These are phyloP conservation scores for Willisornis vidua DNA, from an alignment of 2,113 vertebrate species.

Conservation along the genomic window DNA sequence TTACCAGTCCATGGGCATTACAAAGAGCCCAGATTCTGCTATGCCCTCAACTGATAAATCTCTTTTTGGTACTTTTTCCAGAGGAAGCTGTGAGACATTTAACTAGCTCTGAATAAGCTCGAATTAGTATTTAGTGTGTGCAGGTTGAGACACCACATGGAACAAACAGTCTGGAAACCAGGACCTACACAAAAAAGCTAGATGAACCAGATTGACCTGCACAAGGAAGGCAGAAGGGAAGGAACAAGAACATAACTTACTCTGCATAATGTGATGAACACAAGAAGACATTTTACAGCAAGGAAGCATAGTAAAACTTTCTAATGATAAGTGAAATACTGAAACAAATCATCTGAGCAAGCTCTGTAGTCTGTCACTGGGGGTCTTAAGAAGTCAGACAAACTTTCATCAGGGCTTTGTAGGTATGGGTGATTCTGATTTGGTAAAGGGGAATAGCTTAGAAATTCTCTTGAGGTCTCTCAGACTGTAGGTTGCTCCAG, in stretches of 20 bases:
- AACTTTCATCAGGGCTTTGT: not conserved
- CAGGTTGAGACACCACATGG: not conserved
- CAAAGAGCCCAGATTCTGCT: not conserved
- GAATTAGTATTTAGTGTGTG: not conserved
- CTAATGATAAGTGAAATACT: not conserved
- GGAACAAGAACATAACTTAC: not conserved
- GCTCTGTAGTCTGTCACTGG: not conserved
- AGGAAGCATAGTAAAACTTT: not conserved
- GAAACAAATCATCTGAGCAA: not conserved
- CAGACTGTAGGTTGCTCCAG: not conserved
- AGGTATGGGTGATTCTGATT: not conserved
- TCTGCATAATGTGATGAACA: not conserved
- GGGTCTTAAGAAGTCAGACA: not conserved
- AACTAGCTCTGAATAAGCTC: not conserved
- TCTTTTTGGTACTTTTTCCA: not conserved
- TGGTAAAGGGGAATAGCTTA: not conserved
- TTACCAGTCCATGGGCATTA: not conserved
- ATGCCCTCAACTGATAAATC: rapidly evolving
- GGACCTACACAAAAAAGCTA: not conserved
- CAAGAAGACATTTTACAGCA: not conserved
- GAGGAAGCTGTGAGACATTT: not conserved
- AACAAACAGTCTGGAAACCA: not conserved
- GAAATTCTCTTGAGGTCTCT: not conserved
- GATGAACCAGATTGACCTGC: not conserved
- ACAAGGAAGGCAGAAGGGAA: not conserved